Base-by-base conservation (phyloP, 2,113 vertebrate genomes). In the Tylochromis polylepis region DNA sequence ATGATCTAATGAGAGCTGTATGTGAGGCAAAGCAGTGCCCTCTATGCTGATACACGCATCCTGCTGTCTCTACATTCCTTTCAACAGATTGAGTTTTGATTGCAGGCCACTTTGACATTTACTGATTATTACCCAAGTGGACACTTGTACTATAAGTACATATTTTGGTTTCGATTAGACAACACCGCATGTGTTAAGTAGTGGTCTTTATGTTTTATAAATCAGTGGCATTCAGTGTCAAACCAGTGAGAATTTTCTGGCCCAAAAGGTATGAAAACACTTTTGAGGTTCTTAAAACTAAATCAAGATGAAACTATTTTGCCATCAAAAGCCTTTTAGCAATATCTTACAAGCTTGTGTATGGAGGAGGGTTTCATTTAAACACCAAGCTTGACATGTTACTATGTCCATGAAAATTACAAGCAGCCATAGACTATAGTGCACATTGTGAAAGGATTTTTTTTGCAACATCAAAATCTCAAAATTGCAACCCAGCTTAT, bases 1-100 rank as follows among this genome's bases (percentile, higher is more conserved):
- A 93, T 53, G 53, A 90, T 90, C 89, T 91, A 89, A 94, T 92
- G 83, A 93, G 87, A 92, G 81, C 67, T 83, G 53, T 81, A 87
- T 85, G 80, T 85, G 89, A 93, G 89, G 80, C 62, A 87, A 91
- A 86, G 84, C 93, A 91, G 92, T 31, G 27, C 83, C 14, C 72
- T 16, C 80, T 22, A 11, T 22, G 41, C 87, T 56, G 78, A 79
- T 51, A 59, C 58, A 9, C 60, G 29, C 53, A 10, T 27, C 51
- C 82, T 58, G 15, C 85, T 49, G 38, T 78, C 75, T 49, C 59
- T n/a, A 43, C 85, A 82, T 88, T 90, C 86, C 83, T 88, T 46
- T 53, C 60, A 65, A 77, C 84, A 59, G 59, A 75, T 59, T 34
- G 16, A 81, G 11, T 77, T 87, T 87, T 85, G 70, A 88, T 91